Percentiles rank a stretch among this genome's conserved stretches.
These are phyloP conservation scores for Omphaloscelis lunosa DNA, from an alignment of 2,888 invertebrate species.

Conservation along the genomic window DNA sequence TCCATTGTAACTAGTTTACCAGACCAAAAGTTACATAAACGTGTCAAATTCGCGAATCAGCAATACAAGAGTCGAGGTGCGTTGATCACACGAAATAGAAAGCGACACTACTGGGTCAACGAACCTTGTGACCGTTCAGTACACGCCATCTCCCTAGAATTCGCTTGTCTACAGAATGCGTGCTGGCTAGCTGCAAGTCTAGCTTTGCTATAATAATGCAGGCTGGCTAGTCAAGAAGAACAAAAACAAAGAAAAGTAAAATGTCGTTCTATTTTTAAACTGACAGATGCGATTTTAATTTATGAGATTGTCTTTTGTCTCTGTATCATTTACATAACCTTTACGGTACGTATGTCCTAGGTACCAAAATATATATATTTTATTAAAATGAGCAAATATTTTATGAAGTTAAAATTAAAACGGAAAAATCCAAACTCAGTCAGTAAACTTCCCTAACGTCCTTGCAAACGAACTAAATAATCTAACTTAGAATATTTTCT, in stretches of 20 bases:
- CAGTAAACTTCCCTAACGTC: background rate
- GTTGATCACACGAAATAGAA: constrained; percentile 81
- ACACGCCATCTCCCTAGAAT: constrained; percentile 63
- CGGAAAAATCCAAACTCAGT: constrained; percentile 2
- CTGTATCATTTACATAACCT: constrained; percentile 1
- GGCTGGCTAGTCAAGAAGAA: background rate
- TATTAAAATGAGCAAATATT: background rate
- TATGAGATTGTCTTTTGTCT: constrained; percentile 4
- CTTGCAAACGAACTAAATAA: constrained; percentile 22
- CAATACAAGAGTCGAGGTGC: constrained; percentile 52
- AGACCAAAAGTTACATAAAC: constrained; percentile 54
- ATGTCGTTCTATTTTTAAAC: constrained; percentile 20
- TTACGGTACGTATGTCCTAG: background rate
- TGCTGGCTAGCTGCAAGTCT: constrained; percentile 24
- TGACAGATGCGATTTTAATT: background rate
- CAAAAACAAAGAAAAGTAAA: background rate
- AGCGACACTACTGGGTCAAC: constrained; percentile 76
- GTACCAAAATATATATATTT: background rate
- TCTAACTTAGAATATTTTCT: background rate
- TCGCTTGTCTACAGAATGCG: constrained; percentile 44
- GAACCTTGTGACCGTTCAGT: constrained; percentile 73
- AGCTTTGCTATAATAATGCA: constrained; percentile 10
- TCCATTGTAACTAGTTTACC: constrained; percentile 17
- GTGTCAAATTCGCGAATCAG: constrained; percentile 51
- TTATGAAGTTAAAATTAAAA: background rate